These are phyloP conservation scores for Aphis gossypii DNA, from an alignment of 1,140 invertebrate genomes.

Conservation along the genomic window DNA sequence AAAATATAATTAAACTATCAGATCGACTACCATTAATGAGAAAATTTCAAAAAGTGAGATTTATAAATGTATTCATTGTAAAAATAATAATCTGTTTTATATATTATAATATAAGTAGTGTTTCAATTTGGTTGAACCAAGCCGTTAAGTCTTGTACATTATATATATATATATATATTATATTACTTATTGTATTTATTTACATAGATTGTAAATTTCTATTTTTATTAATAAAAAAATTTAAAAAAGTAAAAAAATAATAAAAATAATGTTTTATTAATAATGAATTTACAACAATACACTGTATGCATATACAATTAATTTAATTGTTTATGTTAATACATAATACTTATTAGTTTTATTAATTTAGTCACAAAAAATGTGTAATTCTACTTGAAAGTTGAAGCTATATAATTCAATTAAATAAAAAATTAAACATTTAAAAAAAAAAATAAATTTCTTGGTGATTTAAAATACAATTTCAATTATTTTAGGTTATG, in stretches of 20 bases:
- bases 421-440: too few species aligned
- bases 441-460: too few species aligned
- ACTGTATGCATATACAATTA: not conserved
- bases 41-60: conserved; percentile 33
- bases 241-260: not conserved
- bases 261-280: conserved; percentile 24
- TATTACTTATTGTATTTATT: conserved; percentile 8
- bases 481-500: conserved; percentile 31
- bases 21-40: not conserved
- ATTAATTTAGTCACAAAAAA: too few species aligned
- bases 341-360: conserved; percentile 10
- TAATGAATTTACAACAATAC: not conserved
- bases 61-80: conserved; percentile 25
- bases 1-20: conserved; percentile 26
- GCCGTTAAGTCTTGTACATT: not conserved
- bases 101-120: conserved; percentile 5
- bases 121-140: not conserved
- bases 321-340: not conserved
- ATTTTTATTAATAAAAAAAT: not conserved
- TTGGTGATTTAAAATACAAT: conserved; percentile 1
- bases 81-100: conserved; percentile 2
- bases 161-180: not conserved
- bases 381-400: too few species aligned
- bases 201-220: not conserved
- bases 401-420: too few species aligned